Evolutionary conservation across 1,140 invertebrate species (phyloP), one percentile per base, ranked within the genome.

Genomic region (Semibalanus balanoides): DNA sequence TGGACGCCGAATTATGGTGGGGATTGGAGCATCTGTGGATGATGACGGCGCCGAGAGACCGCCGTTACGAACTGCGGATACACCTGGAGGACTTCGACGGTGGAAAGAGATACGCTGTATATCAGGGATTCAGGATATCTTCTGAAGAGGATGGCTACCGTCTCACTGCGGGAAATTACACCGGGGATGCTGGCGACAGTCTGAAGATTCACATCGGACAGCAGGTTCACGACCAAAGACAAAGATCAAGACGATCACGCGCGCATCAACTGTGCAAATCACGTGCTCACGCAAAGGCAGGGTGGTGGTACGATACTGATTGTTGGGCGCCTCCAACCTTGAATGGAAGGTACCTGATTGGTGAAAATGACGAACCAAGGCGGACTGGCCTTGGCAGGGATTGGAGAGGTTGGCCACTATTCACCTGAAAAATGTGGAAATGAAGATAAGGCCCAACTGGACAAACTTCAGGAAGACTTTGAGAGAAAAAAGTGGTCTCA

Each of bases 291-390:
- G 76, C 71, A 75, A 79, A 77, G 81, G 81, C 22, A 81, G 74
- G 0, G 81, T 80, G n/a, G 81, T 82, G 81, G 81, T 82, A 82
- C 72, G 35, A 73, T n/a, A n/a, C n/a, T n/a, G 72, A 69, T 1
- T 82, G 81, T 71, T 79, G 81, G 74, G n/a, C n/a, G 17, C 29
- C 27, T 78, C 79, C 30, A 82, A 81, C 31, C n/a, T n/a, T n/a
- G n/a, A n/a, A n/a, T n/a, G n/a, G n/a, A n/a, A n/a, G n/a, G n/a
- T n/a, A n/a, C n/a, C n/a, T n/a, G n/a, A n/a, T n/a, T n/a, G n/a
- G n/a, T n/a, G n/a, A n/a, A n/a, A n/a, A n/a, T n/a, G n/a, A n/a
- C n/a, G n/a, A n/a, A n/a, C n/a, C n/a, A n/a, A n/a, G n/a, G n/a
- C n/a, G n/a, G n/a, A n/a, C n/a, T n/a, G n/a, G n/a, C n/a, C n/a